phyloP scores from a whole-genome alignment of 2,888 invertebrate species.

The Eudemis profundana region DNA sequence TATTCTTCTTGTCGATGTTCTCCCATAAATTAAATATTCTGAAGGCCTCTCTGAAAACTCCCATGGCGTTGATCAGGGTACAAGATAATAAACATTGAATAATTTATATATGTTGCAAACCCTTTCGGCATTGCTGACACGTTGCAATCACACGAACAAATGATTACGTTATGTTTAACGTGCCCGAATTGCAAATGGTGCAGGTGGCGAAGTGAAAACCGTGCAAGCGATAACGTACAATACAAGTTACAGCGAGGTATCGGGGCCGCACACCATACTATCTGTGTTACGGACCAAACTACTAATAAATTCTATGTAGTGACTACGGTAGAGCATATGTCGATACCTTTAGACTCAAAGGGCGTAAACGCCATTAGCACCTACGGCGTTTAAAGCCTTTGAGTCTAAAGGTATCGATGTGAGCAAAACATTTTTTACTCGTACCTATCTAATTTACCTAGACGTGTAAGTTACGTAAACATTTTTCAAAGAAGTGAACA shows the following conservation, averaged over 20 bases:
- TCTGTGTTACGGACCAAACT: background rate
- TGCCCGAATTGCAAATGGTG: background rate
- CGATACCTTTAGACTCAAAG: no score
- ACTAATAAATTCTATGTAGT: background rate
- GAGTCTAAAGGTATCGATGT: no score
- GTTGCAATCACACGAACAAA: background rate
- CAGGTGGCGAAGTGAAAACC: background rate
- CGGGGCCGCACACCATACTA: background rate
- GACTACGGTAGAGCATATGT: no score
- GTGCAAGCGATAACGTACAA: background rate
- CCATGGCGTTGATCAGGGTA: conserved; percentile 2
- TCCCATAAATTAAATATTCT: conserved; percentile 27
- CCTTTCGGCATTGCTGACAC: background rate
- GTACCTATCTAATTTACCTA: no score
- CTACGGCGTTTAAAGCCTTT: no score
- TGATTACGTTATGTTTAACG: background rate
- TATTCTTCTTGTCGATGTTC: conserved; percentile 18
- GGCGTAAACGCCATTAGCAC: no score
- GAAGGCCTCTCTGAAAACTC: conserved; percentile 18
- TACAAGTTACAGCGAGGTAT: background rate
- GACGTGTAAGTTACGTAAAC: no score
- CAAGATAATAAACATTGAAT: conserved; percentile 10
- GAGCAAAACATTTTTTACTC: no score
- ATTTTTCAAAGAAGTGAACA: no score
- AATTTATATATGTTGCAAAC: conserved; percentile 16